Evolutionary conservation across 1,140 invertebrate genomes (phyloP), one percentile per base, ranked within the genome.

Genomic region (Conopomorpha cramerella): DNA sequence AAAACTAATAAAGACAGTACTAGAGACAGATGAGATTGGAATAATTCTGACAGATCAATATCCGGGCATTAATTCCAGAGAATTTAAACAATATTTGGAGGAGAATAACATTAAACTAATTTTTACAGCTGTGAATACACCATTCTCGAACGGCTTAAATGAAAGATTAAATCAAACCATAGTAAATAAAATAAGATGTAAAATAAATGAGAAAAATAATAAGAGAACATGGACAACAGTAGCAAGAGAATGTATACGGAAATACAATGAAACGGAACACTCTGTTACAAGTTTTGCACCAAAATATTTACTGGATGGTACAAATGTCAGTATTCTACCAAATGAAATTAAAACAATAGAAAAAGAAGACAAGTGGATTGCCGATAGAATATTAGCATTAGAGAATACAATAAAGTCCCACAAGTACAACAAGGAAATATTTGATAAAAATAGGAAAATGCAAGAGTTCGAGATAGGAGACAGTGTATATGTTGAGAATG

Each of bases 201-300:
- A n/a, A n/a, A n/a, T n/a, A n/a, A n/a, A n/a, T n/a, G n/a, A 51
- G 17, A 36, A 33, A 27, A 15, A 16, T 16, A 40, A 43, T 14
- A 45, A 40, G 12, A 42, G 16, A 47, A 43, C 57, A 32, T 68
- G 62, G 68, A 50, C 65, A 50, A 61, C 52, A 6, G 54, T 68
- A 32, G 65, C 60, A 25, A 35, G 50, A 16, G 37, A 58, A 36
- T 70, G 65, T 45, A 38, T 58, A 43, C 28, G 59, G 8, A 56
- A 46, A 45, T 70, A 65, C 47, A 66, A 70, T 51, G 43, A 61
- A 13, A 70, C 58, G n/a, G n/a, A n/a, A n/a, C n/a, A n/a, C n/a
- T n/a, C n/a, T n/a, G n/a, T n/a, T n/a, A n/a, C n/a, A n/a, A n/a
- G n/a, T n/a, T n/a, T n/a, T n/a, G n/a, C n/a, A n/a, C n/a, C n/a